A percentile compares a stretch with the other conserved stretches of the same genome.
Conservation (phyloP, 2,797 vertebrate species). For the Fundulus diaphanus region DNA sequence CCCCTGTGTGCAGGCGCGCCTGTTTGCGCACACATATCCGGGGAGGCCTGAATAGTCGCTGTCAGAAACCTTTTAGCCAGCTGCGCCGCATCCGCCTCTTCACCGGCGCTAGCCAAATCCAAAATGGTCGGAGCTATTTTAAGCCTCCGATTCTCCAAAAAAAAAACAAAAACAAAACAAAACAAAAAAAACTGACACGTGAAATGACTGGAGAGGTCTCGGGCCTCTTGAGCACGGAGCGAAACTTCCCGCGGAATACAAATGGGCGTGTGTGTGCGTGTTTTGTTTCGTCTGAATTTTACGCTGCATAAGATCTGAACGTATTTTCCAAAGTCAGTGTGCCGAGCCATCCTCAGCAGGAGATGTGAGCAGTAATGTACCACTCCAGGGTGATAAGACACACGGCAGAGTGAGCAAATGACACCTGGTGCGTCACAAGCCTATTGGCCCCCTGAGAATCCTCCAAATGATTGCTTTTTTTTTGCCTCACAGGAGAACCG, state of each 20-base stretch:
- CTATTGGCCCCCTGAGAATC: constrained; percentile 29
- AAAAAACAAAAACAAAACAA: not conserved
- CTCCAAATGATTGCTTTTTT: constrained; percentile 30
- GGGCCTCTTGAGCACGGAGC: not conserved
- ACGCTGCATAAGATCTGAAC: constrained; percentile 6
- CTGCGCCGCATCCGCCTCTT: constrained; percentile 58
- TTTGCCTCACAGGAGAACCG: constrained; percentile 6
- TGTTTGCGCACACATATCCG: constrained; percentile 38
- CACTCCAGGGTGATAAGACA: constrained; percentile 13
- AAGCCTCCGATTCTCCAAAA: constrained; percentile 32
- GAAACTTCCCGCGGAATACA: constrained; percentile 11
- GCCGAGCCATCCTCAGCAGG: constrained; percentile 11
- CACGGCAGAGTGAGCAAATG: constrained; percentile 6
- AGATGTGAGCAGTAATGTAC: constrained; percentile 11
- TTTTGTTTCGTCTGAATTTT: constrained; percentile 12
- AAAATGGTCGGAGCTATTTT: constrained; percentile 56
- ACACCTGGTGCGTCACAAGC: constrained; percentile 29
- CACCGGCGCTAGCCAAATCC: constrained; percentile 36
- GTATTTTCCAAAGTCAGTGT: not conserved
- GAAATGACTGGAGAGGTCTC: constrained; percentile 14
- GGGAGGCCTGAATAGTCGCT: constrained; percentile 44
- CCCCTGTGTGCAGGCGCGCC: constrained; percentile 17
- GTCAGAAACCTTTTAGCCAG: constrained; percentile 62
- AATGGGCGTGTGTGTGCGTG: not conserved
- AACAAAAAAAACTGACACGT: constrained; percentile 35